Base-by-base conservation (phyloP, 2,113 vertebrate genomes). In the Chionomys nivalis region DNA sequence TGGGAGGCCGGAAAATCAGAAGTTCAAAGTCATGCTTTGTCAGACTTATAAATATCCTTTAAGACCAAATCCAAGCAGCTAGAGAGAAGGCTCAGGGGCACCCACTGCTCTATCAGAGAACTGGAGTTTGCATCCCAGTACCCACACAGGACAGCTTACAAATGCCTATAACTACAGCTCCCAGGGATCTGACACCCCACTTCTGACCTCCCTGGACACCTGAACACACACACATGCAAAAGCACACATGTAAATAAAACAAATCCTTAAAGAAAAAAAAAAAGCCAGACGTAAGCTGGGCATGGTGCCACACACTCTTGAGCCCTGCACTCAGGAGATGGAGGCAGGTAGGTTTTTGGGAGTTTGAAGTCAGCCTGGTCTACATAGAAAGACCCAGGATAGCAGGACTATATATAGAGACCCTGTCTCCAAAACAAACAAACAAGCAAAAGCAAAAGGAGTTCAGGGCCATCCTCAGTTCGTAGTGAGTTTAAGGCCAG, bases 251-350 rank as follows among this genome's bases (percentile, higher is more conserved):
- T 7, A 78, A 52, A 19, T 21, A 39, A 73, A 23, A 39, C n/a
- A 52, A 36, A 52, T 10, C 31, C 16, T 78, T 52, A 52, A 78
- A 49, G 28, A 28, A 36, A 52, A 36, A 78, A 78, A 78, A 77
- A 77, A 14, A 44, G 58, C 81, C 58, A 42, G 61, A 10, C 28
- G 6, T 14, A 63, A 65, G 14, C 70, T 58, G 36, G 70, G 87
- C 0, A 1, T 6, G 2, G 70, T 31, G 36, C 0, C 7, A 13
- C 36, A 73, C 6, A 39, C 8, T 14, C 21, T 39, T 13, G 49
- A 58, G 39, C 68, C 23, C 5, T 75, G 49, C 14, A 10, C 68
- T 72, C 7, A 5, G n/a, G 44, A 72, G 66, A 36, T 12, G 70
- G 36, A 39, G 21, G 39, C 47, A 88, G 19, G 36, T 24, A 39